phyloP scores from a whole-genome alignment of 1,140 invertebrate species.

The Propsilocerus akamusi region DNA sequence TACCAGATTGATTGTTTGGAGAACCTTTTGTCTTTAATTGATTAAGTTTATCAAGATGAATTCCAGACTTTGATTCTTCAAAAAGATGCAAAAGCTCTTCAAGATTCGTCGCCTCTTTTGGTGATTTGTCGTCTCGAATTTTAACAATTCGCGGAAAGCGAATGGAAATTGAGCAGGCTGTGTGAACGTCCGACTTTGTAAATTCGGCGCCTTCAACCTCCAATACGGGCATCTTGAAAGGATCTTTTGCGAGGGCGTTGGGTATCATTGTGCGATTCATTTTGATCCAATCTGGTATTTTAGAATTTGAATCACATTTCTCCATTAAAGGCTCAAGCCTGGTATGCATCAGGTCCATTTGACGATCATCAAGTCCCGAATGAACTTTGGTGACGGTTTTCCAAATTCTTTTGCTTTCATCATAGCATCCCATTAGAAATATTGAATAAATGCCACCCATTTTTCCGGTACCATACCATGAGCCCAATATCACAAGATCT shows the following conservation, averaged over 20 bases:
- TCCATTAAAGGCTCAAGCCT: constrained; percentile 16
- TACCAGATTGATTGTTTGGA: background rate
- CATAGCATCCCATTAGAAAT: constrained; percentile 82
- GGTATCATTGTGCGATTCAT: constrained; percentile 69
- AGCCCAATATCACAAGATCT: constrained; percentile 81
- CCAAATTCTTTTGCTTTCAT: constrained; percentile 46
- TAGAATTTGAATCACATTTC: constrained; percentile 39
- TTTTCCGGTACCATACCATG: constrained; percentile 84
- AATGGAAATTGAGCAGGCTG: constrained; percentile 80
- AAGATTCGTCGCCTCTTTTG: constrained; percentile 64
- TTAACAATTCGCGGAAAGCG: constrained; percentile 77
- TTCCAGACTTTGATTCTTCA: constrained; percentile 43
- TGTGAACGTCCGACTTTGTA: constrained; percentile 67
- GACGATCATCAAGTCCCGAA: constrained; percentile 71
- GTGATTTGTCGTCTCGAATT: constrained; percentile 67
- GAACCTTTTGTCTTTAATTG: constrained; percentile 15
- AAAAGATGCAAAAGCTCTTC: constrained; percentile 46
- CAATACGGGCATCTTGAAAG: constrained; percentile 76
- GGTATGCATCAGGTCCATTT: constrained; percentile 51
- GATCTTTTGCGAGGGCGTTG: constrained; percentile 71
- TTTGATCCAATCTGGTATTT: constrained; percentile 62
- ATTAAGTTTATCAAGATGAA: constrained; percentile 39
- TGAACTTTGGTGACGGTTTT: constrained; percentile 79
- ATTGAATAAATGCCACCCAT: constrained; percentile 87
- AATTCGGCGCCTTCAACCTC: constrained; percentile 89